phyloP scores from a whole-genome alignment of 2,888 invertebrate genomes.

The Schizaphis graminum region DNA sequence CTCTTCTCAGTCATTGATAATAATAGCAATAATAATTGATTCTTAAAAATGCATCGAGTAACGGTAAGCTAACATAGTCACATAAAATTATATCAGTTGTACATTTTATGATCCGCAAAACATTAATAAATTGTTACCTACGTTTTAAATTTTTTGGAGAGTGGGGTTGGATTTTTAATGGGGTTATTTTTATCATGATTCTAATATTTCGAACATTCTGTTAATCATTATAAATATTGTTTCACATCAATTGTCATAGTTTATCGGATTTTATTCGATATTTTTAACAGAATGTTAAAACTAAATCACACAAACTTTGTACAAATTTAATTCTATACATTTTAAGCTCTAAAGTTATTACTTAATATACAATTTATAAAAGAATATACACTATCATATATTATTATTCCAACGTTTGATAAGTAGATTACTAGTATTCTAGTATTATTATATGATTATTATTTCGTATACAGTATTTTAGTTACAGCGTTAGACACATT shows the following conservation, averaged over 20 bases:
- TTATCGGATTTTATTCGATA: not conserved
- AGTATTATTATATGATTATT: too few species aligned
- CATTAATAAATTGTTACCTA: not conserved
- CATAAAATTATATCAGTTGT: not conserved
- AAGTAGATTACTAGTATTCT: not conserved
- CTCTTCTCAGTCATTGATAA: not conserved
- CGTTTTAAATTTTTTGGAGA: not conserved
- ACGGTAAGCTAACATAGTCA: not conserved
- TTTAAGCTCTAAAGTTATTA: not conserved
- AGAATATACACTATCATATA: not conserved
- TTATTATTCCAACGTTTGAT: not conserved
- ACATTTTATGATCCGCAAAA: not conserved
- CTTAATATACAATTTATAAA: not conserved
- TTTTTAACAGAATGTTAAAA: not conserved
- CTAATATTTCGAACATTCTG: not conserved
- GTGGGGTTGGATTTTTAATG: not conserved
- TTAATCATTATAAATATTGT: not conserved
- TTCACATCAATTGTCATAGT: not conserved
- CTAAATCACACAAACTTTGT: not conserved
- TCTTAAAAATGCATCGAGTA: not conserved
- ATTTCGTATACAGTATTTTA: not conserved
- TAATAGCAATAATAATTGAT: constrained; percentile 44
- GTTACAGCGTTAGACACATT: not conserved
- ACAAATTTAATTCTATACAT: not conserved
- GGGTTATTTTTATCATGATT: not conserved